Evolutionary conservation across 2,888 invertebrate genomes (phyloP), one percentile per base, ranked within the genome.

Genomic region (Apeira syringaria): DNA sequence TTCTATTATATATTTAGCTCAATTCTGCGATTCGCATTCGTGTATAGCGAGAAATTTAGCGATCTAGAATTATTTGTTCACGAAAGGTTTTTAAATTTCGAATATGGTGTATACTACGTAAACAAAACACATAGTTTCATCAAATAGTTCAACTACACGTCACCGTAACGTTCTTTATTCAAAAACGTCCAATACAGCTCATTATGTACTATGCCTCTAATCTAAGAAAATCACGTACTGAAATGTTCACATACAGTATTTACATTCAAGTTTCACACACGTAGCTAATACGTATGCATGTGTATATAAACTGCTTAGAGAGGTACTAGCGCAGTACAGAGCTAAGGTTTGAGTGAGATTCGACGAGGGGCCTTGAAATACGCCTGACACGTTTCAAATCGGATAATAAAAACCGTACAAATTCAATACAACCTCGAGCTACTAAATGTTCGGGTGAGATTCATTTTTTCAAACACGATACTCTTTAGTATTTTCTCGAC

Each of bases 301-400:
- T 37, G 28, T 36, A 27, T 20, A 33, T 7, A 32, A 13, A 31
- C 12, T 37, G 32, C 28, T 37, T 37, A 27, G 31, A 42, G 32
- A 36, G 28, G 38, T 18, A 17, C 5, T 35, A 34, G 20, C 4
- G 26, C 24, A 6, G 22, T 31, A 33, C 18, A 10, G 25, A 9
- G 30, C 25, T 29, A 38, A 26, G 43, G 31, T 48, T 48, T 48
- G 39, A 48, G 47, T 33, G 33, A 42, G 34, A 13, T 28, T 32
- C 45, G 22, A 26, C 17, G 39, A 7, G 35, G 33, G 43, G 24
- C 47, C 36, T 48, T 40, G 43, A 39, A 30, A 29, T 27, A 37
- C 33, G 33, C 35, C 30, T 15, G 29, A 37, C 29, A 31, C 43
- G 32, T 36, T 39, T 32, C 24, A 31, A 42, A 43, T 36, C 29